These are phyloP conservation scores for Eilema sororculum DNA, from an alignment of 2,888 invertebrate genomes.

Conservation along the genomic window DNA sequence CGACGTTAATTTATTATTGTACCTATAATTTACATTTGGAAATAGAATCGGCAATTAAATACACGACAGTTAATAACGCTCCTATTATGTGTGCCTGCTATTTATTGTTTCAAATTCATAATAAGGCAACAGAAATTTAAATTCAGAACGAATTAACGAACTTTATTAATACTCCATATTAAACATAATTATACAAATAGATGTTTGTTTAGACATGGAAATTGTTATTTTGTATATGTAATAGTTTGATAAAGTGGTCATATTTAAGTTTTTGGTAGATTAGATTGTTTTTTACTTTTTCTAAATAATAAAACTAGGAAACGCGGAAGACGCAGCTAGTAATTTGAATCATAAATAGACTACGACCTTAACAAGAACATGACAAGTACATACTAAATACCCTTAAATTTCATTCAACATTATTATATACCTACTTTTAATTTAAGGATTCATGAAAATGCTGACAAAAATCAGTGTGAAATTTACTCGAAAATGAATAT, in stretches of 20 bases:
- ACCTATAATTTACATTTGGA: constrained; percentile 70
- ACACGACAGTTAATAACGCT: constrained; percentile 63
- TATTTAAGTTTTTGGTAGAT: background rate
- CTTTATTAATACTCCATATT: constrained; percentile 38
- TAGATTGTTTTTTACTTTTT: background rate
- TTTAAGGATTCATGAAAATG: background rate
- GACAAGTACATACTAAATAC: too few relatives aligned
- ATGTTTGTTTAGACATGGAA: background rate
- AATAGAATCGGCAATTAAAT: constrained; percentile 69
- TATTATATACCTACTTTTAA: background rate
- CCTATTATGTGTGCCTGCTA: constrained; percentile 59
- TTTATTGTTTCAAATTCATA: constrained; percentile 63
- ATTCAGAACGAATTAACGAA: constrained; percentile 45
- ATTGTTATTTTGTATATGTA: too few relatives aligned
- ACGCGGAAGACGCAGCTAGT: background rate
- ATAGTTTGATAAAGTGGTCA: too few relatives aligned
- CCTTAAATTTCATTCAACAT: too few relatives aligned
- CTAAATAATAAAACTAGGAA: background rate
- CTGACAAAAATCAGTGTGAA: background rate
- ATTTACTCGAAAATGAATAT: constrained; percentile 28
- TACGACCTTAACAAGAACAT: background rate
- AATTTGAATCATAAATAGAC: background rate
- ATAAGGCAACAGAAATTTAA: constrained; percentile 48
- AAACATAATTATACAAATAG: background rate
- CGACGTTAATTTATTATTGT: constrained; percentile 67